These are phyloP conservation scores for Tricholaema leucomelas DNA, from an alignment of 2,113 vertebrate species.

Conservation along the genomic window DNA sequence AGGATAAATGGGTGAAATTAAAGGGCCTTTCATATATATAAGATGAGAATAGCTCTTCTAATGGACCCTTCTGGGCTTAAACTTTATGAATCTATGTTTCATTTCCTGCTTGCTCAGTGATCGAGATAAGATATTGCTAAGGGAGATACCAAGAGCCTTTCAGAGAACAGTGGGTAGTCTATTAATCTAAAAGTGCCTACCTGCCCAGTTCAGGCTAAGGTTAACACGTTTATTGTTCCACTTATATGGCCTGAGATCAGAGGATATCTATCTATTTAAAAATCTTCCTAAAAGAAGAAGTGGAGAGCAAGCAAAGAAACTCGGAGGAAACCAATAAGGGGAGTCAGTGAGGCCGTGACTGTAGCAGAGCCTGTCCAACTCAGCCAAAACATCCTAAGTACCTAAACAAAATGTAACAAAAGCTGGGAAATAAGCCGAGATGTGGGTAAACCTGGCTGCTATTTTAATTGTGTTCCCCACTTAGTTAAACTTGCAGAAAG, in stretches of 20 bases:
- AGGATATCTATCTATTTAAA: conserved; percentile 2
- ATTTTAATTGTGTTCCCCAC: background rate
- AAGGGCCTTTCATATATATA: conserved; percentile 44
- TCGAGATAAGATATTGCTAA: conserved; percentile 53
- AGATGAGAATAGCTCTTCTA: conserved; percentile 30
- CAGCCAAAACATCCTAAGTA: background rate
- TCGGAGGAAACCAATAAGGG: background rate
- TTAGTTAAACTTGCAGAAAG: background rate
- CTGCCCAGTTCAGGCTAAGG: conserved; percentile 51
- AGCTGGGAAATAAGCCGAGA: background rate
- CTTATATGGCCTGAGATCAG: conserved; percentile 18
- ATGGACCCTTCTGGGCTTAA: conserved; percentile 60
- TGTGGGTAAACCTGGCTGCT: background rate
- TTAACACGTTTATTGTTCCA: conserved; percentile 62
- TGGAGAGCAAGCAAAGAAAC: background rate
- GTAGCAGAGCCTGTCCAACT: background rate
- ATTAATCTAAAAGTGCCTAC: conserved; percentile 57
- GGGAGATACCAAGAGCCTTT: conserved; percentile 51
- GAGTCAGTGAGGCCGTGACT: background rate
- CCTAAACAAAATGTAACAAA: background rate
- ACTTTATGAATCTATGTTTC: conserved; percentile 70
- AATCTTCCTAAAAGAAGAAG: background rate
- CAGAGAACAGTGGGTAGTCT: conserved; percentile 31
- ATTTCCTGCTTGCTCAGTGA: conserved; percentile 63
- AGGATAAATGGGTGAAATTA: conserved; percentile 63